These are phyloP conservation scores for Epinotia nisella DNA, from an alignment of 2,888 invertebrate species.

Conservation along the genomic window DNA sequence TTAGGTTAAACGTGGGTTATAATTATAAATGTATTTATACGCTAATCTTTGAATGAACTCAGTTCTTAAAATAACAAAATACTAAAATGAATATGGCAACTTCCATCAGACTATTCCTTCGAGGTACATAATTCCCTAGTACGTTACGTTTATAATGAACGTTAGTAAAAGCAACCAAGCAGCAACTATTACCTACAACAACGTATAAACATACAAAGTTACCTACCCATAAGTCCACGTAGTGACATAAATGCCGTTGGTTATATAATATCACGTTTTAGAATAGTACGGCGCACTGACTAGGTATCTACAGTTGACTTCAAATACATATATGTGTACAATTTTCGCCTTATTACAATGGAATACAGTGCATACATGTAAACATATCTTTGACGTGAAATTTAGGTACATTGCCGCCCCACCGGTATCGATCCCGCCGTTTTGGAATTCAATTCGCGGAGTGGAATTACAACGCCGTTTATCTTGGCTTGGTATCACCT, in stretches of 20 bases:
- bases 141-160: background rate
- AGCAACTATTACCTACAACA: no score
- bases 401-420: background rate
- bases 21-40: no score
- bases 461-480: conserved; percentile 77
- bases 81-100: background rate
- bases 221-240: no score
- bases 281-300: no score
- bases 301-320: background rate
- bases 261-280: background rate
- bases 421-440: conserved; percentile 64
- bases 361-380: background rate
- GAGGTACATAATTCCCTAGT: no score
- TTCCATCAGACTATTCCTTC: background rate
- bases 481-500: conserved; percentile 74
- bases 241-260: background rate
- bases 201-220: no score
- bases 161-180: background rate
- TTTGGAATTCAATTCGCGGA: conserved; percentile 83
- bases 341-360: background rate
- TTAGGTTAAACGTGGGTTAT: no score
- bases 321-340: background rate
- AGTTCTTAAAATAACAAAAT: no score
- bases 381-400: background rate
- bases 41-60: no score